Evolutionary conservation across 2,797 vertebrate genomes (phyloP).

Genomic region (Halcyon badia): DNA sequence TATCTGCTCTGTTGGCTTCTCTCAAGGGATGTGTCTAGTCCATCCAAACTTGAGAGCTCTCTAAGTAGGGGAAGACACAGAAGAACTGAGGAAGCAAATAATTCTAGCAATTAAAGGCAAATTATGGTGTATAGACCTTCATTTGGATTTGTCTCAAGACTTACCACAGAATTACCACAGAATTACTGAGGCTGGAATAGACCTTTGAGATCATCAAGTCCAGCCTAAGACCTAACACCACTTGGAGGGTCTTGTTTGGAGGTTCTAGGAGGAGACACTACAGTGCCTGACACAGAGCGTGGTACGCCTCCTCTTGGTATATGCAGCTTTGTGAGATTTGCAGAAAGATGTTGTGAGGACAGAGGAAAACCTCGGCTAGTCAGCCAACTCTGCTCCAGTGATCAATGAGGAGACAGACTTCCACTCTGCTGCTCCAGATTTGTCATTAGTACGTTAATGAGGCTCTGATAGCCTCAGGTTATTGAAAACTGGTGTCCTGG

Average conservation of each 20-base stretch:
- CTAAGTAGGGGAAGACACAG: neutral
- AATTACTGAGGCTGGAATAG: too few relatives aligned
- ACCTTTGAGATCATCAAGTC: too few relatives aligned
- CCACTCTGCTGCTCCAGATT: neutral
- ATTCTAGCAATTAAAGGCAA: neutral
- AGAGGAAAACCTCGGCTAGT: neutral
- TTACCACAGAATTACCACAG: too few relatives aligned
- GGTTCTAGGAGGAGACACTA: neutral
- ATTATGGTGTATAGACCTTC: neutral
- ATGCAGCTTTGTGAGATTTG: neutral
- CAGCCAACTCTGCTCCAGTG: neutral
- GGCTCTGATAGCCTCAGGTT: neutral
- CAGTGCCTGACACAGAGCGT: neutral
- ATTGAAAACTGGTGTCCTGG: neutral
- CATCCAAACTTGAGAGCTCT: neutral
- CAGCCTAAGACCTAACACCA: too few relatives aligned
- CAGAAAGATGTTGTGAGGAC: neutral
- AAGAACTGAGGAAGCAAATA: neutral
- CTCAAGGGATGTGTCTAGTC: neutral
- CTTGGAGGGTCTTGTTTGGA: neutral
- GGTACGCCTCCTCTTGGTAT: neutral
- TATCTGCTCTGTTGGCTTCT: neutral
- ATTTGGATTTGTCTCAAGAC: fast-evolving
- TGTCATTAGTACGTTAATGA: neutral
- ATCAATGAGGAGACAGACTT: neutral